Conservation (phyloP, 1,140 invertebrate species). For the Plectrocnemia conspersa region DNA sequence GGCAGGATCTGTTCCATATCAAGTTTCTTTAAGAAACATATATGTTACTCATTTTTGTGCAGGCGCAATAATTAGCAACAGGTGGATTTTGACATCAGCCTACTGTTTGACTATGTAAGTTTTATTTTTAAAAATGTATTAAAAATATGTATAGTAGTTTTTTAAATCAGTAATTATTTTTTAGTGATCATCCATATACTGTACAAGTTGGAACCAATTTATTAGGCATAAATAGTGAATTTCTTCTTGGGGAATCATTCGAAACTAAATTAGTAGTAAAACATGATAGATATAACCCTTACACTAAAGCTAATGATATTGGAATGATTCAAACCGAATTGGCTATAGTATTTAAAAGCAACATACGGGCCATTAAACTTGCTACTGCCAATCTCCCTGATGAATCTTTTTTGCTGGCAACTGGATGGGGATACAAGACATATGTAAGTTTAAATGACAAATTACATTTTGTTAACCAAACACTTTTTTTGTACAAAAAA, state of each 20-base stretch:
- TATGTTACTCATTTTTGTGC: conserved; percentile 48
- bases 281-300: conserved; percentile 12
- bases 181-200: neutral
- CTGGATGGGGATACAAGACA: too few relatives aligned
- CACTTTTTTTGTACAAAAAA: too few relatives aligned
- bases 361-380: conserved; percentile 43
- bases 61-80: conserved; percentile 45
- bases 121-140: too few relatives aligned
- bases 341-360: conserved; percentile 38
- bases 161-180: too few relatives aligned
- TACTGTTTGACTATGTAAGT: conserved; percentile 46
- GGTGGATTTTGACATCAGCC: conserved; percentile 52
- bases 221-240: conserved; percentile 3
- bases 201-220: conserved; percentile 16
- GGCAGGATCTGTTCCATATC: conserved; percentile 41
- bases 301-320: conserved; percentile 16
- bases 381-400: conserved; percentile 35
- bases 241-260: neutral
- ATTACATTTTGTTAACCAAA: neutral
- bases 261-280: too few relatives aligned
- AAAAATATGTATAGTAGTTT: too few relatives aligned
- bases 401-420: conserved; percentile 30
- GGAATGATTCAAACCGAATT: neutral
- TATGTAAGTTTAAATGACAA: neutral
- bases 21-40: conserved; percentile 44